Evolutionary conservation across 2,113 vertebrate species (phyloP).

Genomic region (Ellobius talpinus): DNA sequence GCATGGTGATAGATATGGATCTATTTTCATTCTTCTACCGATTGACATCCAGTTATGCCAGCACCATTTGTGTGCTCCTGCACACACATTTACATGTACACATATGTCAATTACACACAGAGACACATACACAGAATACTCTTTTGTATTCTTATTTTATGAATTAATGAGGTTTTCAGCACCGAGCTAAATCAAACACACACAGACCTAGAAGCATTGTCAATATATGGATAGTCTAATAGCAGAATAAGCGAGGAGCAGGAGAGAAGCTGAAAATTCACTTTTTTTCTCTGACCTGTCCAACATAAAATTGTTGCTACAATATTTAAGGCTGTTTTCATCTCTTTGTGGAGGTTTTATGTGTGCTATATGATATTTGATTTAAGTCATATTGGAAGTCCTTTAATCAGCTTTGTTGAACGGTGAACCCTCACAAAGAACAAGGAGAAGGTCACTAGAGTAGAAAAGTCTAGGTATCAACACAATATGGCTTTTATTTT

Average conservation of each 20-base stretch:
- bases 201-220: neutral
- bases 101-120: neutral
- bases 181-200: fast-evolving
- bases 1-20: too few species aligned
- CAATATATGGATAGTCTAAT: neutral
- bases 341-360: neutral
- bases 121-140: neutral
- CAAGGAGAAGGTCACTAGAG: neutral
- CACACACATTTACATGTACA: too few species aligned
- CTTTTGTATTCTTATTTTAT: neutral
- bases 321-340: neutral
- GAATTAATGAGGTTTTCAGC: neutral
- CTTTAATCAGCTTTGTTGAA: neutral
- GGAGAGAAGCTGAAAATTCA: neutral
- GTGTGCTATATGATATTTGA: neutral
- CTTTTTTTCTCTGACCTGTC: neutral
- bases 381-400: neutral
- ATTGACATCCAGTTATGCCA: too few species aligned
- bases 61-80: too few species aligned
- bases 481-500: neutral
- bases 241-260: neutral
- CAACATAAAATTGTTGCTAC: neutral
- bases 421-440: neutral
- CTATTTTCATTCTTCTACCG: too few species aligned
- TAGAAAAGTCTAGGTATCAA: neutral